These are phyloP conservation scores for Mesocricetus auratus DNA, from an alignment of 2,113 vertebrate species.

Conservation along the genomic window DNA sequence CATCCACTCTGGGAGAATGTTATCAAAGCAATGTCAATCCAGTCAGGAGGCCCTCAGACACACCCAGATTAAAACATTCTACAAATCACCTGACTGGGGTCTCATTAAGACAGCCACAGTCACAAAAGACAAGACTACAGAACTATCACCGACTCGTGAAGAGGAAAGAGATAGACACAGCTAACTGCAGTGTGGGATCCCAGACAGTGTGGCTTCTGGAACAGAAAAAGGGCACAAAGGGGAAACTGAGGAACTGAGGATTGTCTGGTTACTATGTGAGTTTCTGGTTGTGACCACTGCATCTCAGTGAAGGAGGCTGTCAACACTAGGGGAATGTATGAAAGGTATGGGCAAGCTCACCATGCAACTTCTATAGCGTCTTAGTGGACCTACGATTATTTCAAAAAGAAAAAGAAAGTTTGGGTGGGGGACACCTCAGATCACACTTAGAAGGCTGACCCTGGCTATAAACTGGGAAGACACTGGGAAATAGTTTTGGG, in stretches of 20 bases:
- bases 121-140: background rate
- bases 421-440: background rate
- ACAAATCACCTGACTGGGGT: background rate
- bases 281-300: background rate
- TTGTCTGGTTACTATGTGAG: fast-evolving
- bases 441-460: background rate
- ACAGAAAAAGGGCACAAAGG: background rate
- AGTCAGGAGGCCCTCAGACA: background rate
- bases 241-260: background rate
- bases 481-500: background rate
- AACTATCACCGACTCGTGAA: background rate
- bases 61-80: background rate
- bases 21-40: background rate
- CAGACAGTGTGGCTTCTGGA: background rate
- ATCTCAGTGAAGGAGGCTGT: background rate
- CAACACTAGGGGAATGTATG: background rate
- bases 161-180: background rate
- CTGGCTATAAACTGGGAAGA: background rate
- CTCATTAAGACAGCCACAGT: background rate
- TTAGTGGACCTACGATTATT: background rate
- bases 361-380: background rate
- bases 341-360: background rate
- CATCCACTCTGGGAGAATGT: background rate
- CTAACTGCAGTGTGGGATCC: background rate
- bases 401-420: conserved; percentile 23